Conservation (phyloP, 2,113 vertebrate species). For the Trematocara variabile region DNA sequence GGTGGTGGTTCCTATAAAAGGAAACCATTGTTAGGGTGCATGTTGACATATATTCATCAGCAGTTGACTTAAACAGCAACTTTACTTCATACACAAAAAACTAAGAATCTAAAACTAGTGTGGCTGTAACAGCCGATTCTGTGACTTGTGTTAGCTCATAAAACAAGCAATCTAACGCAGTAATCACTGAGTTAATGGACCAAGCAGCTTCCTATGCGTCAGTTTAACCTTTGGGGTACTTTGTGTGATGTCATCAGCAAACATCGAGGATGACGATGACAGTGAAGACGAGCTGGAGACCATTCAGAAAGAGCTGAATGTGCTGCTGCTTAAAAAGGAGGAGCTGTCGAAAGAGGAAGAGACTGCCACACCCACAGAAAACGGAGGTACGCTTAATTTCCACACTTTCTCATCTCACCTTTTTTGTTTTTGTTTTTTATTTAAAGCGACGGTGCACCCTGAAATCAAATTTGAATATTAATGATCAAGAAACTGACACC, state of each 20-base stretch:
- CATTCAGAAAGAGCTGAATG: slow-evolving; percentile 46
- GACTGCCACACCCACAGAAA: too few relatives aligned
- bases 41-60: neutral
- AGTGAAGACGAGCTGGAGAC: slow-evolving; percentile 30
- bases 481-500: neutral
- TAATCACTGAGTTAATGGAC: neutral
- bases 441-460: neutral
- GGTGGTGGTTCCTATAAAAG: neutral
- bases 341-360: neutral
- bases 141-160: neutral
- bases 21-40: neutral
- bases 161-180: neutral
- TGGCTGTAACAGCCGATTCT: neutral
- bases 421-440: neutral
- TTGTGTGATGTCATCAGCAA: neutral
- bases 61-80: neutral
- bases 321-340: slow-evolving; percentile 11
- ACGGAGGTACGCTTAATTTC: neutral
- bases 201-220: neutral
- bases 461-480: neutral
- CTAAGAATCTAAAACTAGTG: neutral
- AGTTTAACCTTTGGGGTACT: neutral
- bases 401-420: neutral
- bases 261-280: neutral
- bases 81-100: neutral